Evolutionary conservation across 2,113 vertebrate genomes (phyloP), one percentile per base, ranked within the genome.

Genomic region (Sinocyclocheilus grahami): DNA sequence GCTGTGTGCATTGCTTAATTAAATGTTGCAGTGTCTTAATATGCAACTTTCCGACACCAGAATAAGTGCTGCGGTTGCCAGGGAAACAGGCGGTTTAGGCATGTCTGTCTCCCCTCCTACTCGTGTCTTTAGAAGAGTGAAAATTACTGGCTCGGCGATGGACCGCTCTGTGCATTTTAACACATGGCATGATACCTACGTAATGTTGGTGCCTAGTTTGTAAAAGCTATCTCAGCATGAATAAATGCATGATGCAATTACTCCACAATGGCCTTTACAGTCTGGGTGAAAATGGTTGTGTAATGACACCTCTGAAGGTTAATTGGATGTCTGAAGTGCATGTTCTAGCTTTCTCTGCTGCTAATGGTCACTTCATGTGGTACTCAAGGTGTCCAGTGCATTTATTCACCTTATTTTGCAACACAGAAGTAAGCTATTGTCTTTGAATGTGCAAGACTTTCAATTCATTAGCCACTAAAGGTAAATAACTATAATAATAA

Each of bases 81-180:
- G 74, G 93, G 93, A 89, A 91, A 94, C 93, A 86, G 88, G 90
- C 90, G 90, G 89, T 91, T 65, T 80, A 85, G 18, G 90, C 82
- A 81, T 89, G 86, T 87, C 72, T 86, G 75, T 60, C 63, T 86
- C 62, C 55, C 65, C 42, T 83, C 81, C 62, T 71, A 67, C 51
- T 86, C 10, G 0, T 42, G 42, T 39, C 65, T 69, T 71, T 55
- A 51, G 20, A n/a, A 46, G 53, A 39, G 58, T 83, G 27, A 62
- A 79, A 71, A 71, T 33, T 7, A 80, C 80, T 30, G 62, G 62
- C 5, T 82, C 2, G 3, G 24, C 14, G 42, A 69, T 0, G 5
- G 80, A 69, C 39, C 8, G 9, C 42, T 82, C 8, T 16, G 42
- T 11, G 22, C 63, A 51, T 82, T 24, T 79, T 80, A 46, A 80